These are phyloP conservation scores for Labia minor DNA, from an alignment of 2,888 invertebrate species.

Conservation along the genomic window DNA sequence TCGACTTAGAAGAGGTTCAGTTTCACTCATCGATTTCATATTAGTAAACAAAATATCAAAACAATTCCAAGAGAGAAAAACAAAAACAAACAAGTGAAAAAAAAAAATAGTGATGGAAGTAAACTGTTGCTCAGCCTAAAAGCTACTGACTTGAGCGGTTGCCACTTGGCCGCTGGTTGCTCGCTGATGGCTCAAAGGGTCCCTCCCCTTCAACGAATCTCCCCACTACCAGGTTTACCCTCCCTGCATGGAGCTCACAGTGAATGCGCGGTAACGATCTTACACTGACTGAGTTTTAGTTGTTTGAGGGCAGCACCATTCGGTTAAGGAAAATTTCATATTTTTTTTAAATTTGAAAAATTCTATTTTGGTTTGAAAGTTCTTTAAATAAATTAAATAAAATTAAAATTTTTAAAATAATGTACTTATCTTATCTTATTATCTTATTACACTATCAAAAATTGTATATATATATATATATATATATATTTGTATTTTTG, in stretches of 20 bases:
- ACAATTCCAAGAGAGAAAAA: too few species aligned
- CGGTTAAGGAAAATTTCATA: background rate
- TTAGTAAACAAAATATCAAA: constrained; percentile 13
- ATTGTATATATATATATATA: too few species aligned
- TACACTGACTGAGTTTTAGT: background rate
- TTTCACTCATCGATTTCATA: background rate
- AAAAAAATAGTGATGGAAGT: too few species aligned
- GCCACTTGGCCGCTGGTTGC: background rate
- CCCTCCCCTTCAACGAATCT: background rate
- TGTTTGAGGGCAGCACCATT: background rate
- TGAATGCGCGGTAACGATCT: constrained; percentile 9
- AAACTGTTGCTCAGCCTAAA: too few species aligned
- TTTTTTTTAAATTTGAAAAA: too few species aligned
- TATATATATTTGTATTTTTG: too few species aligned
- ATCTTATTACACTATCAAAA: too few species aligned
- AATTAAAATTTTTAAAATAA: too few species aligned
- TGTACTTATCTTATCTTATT: too few species aligned
- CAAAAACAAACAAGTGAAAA: background rate
- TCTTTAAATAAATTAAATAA: too few species aligned
- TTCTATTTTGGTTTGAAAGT: too few species aligned
- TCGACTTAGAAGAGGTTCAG: background rate
- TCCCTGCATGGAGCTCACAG: background rate
- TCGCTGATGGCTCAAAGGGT: background rate
- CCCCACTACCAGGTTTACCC: background rate
- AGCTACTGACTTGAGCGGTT: too few species aligned